Conservation (phyloP, 2,888 invertebrate genomes). For the Hyposoter dolosus region DNA sequence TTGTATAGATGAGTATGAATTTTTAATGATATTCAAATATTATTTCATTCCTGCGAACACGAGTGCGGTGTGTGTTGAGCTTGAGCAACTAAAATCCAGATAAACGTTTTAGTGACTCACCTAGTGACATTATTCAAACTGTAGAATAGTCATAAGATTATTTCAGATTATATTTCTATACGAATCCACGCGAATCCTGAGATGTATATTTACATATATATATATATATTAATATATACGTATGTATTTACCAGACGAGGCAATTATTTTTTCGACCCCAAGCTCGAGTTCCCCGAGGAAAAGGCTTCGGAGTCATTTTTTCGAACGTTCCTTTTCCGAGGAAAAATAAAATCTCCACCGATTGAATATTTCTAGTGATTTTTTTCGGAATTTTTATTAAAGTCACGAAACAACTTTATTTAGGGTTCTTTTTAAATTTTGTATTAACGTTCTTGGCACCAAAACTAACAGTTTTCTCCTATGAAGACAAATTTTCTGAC, state of each 20-base stretch:
- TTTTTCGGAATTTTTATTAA: background rate
- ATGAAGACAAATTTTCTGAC: too few relatives aligned
- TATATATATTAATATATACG: background rate
- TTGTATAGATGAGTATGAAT: constrained; percentile 28
- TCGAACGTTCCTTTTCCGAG: background rate
- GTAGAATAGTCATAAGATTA: constrained; percentile 69
- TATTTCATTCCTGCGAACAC: constrained; percentile 49
- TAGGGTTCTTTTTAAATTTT: too few relatives aligned
- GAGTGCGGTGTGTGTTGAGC: constrained; percentile 22
- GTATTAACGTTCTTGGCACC: too few relatives aligned
- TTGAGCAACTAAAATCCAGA: background rate
- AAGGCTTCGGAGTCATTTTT: background rate
- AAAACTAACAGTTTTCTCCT: too few relatives aligned
- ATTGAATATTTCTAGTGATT: background rate
- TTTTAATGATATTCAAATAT: constrained; percentile 37
- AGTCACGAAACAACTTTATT: too few relatives aligned
- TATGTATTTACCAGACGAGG: background rate
- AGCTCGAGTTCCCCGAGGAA: background rate
- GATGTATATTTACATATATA: constrained; percentile 59
- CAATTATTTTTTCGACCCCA: constrained; percentile 1
- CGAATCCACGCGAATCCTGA: constrained; percentile 62
- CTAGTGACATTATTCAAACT: constrained; percentile 52
- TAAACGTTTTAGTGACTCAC: constrained; percentile 39
- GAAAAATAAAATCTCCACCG: background rate
- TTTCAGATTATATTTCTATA: constrained; percentile 80